phyloP scores from a whole-genome alignment of 2,113 vertebrate species.

The Cynoglossus semilaevis region DNA sequence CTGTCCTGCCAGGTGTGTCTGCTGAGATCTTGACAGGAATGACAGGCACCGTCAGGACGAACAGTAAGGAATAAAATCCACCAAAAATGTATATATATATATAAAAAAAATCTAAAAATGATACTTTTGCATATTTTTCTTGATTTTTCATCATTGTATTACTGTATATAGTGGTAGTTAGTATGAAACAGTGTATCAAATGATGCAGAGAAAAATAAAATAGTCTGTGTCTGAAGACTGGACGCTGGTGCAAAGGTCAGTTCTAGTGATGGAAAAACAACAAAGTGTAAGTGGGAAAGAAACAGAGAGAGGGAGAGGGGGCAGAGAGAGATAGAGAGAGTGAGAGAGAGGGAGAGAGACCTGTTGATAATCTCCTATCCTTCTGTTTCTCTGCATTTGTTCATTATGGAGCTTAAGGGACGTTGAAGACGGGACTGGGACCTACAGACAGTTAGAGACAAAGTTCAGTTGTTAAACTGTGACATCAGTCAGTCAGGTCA shows the following conservation, averaged over 20 bases:
- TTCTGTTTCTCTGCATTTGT: conserved; percentile 7
- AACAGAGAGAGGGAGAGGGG: conserved; percentile 7
- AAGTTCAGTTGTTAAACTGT: too few relatives aligned
- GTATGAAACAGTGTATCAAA: too few relatives aligned
- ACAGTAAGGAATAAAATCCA: too few relatives aligned
- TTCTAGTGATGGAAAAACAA: conserved; percentile 7
- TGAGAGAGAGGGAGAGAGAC: conserved; percentile 27
- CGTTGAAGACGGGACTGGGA: conserved; percentile 2
- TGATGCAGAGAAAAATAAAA: too few relatives aligned
- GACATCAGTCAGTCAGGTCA: too few relatives aligned
- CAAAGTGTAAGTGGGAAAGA: conserved; percentile 3
- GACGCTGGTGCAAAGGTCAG: conserved; percentile 23
- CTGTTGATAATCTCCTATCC: conserved; percentile 17
- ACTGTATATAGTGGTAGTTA: too few relatives aligned
- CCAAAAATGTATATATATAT: too few relatives aligned
- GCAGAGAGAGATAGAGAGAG: conserved; percentile 15
- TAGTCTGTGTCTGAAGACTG: too few relatives aligned
- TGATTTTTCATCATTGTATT: too few relatives aligned
- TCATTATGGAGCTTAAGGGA: not conserved
- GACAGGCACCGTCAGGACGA: too few relatives aligned
- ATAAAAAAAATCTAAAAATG: too few relatives aligned
- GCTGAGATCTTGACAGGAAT: conserved; percentile 10
- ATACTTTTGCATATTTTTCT: too few relatives aligned
- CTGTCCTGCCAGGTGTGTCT: conserved; percentile 55
- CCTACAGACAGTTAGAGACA: not conserved